A percentile compares a stretch with the other conserved stretches of the same genome.
These are phyloP conservation scores for Athene cunicularia DNA, from an alignment of 2,113 vertebrate genomes.

Conservation along the genomic window DNA sequence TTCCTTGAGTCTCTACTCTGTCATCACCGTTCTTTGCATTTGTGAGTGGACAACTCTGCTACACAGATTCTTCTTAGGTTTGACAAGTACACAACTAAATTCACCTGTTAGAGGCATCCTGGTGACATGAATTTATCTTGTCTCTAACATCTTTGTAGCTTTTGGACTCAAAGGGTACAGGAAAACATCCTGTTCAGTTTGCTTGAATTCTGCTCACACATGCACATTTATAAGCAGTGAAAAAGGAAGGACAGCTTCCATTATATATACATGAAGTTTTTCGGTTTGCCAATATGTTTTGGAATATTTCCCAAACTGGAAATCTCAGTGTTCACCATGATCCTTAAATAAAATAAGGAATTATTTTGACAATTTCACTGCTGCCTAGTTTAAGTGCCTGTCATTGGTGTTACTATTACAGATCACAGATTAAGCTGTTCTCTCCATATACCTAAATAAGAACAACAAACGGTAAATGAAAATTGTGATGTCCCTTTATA, in stretches of 20 bases:
- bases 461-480: not conserved
- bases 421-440: not conserved
- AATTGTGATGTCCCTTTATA: not conserved
- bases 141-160: not conserved
- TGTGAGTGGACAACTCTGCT: not conserved
- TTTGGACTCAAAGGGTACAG: not conserved
- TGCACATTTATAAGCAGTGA: not conserved
- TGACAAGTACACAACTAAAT: not conserved
- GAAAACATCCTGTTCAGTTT: not conserved
- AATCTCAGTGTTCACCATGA: slow-evolving; percentile 41
- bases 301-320: slow-evolving; percentile 47
- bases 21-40: not conserved
- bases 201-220: not conserved
- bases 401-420: slow-evolving; percentile 5
- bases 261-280: slow-evolving; percentile 16
- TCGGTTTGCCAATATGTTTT: slow-evolving; percentile 47
- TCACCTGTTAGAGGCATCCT: not conserved
- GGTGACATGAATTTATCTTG: not conserved
- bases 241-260: slow-evolving; percentile 35
- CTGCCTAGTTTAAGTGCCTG: slow-evolving; percentile 14
- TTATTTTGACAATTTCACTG: slow-evolving; percentile 58
- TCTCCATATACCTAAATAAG: not conserved
- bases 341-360: slow-evolving; percentile 53
- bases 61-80: not conserved
- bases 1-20: not conserved